Conservation (phyloP, 2,113 vertebrate species). For the Rutilus rutilus region DNA sequence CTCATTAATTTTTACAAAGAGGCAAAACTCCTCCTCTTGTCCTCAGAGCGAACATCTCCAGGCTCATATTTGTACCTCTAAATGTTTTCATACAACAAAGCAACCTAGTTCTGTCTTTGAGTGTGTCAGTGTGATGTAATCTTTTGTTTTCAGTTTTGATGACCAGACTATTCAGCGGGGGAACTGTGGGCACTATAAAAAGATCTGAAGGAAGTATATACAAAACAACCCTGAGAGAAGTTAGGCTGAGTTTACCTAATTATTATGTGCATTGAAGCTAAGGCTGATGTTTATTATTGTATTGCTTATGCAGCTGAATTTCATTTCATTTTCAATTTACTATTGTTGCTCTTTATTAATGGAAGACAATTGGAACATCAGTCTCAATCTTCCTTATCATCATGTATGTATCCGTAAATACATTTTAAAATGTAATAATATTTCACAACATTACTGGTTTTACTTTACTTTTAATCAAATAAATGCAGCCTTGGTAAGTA, state of each 20-base stretch:
- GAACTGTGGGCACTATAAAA: conserved; percentile 19
- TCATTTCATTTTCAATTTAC: background rate
- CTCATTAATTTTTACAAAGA: conserved; percentile 23
- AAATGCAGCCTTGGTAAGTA: background rate
- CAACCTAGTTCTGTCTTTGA: background rate
- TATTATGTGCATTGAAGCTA: background rate
- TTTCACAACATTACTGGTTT: background rate
- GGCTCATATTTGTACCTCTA: conserved; percentile 18
- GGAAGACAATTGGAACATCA: background rate
- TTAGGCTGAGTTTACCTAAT: background rate
- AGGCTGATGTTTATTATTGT: background rate
- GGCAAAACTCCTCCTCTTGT: conserved; percentile 6
- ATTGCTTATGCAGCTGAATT: background rate
- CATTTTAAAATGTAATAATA: background rate
- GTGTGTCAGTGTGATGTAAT: conserved; percentile 21
- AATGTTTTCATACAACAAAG: conserved; percentile 26
- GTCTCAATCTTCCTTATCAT: background rate
- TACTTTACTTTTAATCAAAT: background rate
- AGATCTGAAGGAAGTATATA: conserved; percentile 14
- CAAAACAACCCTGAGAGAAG: background rate
- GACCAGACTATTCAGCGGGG: background rate
- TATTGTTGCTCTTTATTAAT: background rate
- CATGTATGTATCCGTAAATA: background rate
- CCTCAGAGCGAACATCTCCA: conserved; percentile 13
- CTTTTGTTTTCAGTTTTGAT: background rate